Evolutionary conservation across 2,797 vertebrate species (phyloP).

Genomic region (Girardinus metallicus): DNA sequence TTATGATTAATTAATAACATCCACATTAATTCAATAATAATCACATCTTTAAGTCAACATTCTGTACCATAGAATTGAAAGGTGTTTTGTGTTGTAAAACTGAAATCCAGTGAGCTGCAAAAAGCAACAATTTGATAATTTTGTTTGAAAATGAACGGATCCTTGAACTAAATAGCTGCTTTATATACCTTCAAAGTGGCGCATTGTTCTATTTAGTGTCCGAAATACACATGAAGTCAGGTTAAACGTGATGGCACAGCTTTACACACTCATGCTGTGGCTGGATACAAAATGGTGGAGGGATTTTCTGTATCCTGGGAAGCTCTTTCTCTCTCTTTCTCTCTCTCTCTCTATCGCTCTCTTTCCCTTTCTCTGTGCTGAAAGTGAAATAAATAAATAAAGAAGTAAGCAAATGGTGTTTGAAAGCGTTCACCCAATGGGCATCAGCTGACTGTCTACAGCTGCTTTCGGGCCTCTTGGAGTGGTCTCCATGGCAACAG

Average conservation of each 20-base stretch:
- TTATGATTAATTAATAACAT: not conserved
- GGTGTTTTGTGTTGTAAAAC: not conserved
- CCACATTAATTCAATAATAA: not conserved
- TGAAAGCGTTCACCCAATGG: conserved; percentile 75
- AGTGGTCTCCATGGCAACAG: conserved; percentile 79
- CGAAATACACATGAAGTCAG: not conserved
- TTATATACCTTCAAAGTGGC: not conserved
- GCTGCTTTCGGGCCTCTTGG: conserved; percentile 73
- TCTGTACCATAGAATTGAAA: not conserved
- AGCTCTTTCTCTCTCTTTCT: conserved; percentile 27
- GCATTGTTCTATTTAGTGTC: not conserved
- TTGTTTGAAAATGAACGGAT: not conserved
- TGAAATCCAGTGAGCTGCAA: not conserved
- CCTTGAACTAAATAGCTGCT: not conserved
- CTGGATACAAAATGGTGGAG: conserved; percentile 61
- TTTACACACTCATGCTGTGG: conserved; percentile 18
- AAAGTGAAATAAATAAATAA: conserved; percentile 68
- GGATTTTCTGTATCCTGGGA: conserved; percentile 31
- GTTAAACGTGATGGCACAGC: conserved; percentile 16
- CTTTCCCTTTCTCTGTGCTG: conserved; percentile 42
- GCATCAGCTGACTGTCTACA: conserved; percentile 80
- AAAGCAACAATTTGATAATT: not conserved
- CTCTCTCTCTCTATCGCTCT: conserved; percentile 32
- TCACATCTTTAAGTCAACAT: not conserved
- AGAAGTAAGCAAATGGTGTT: conserved; percentile 66